Percentiles rank a stretch among this genome's conserved stretches.
Evolutionary conservation across 2,888 invertebrate genomes (phyloP).

Genomic region (Dyspetes luteomarginatus): DNA sequence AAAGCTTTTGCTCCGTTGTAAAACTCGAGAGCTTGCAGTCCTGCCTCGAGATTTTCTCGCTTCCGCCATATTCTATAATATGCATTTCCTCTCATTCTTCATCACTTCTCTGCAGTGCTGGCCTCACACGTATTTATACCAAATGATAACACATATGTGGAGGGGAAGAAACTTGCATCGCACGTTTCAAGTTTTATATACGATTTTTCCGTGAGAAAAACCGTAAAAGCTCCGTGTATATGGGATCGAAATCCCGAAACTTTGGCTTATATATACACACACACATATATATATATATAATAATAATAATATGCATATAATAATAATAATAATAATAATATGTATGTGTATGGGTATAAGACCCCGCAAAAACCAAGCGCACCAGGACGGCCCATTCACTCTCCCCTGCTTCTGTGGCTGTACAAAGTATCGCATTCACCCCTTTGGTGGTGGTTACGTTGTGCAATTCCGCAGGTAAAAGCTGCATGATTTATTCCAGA

Average conservation of each 20-base stretch:
- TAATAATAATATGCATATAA: too few species aligned
- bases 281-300: conserved; percentile 7
- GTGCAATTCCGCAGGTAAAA: conserved; percentile 59
- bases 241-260: conserved; percentile 49
- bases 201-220: neutral
- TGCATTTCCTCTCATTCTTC: neutral
- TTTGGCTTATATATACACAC: neutral
- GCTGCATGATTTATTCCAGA: conserved; percentile 68
- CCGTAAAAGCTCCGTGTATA: too few species aligned
- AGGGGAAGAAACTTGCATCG: neutral
- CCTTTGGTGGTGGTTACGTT: conserved; percentile 20
- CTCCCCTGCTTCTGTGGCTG: neutral
- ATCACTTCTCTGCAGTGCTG: neutral
- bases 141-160: neutral
- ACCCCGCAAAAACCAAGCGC: conserved; percentile 43
- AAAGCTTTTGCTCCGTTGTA: conserved; percentile 28
- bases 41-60: conserved; percentile 15
- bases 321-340: too few species aligned
- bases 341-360: too few species aligned
- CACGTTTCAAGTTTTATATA: neutral
- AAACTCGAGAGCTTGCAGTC: neutral
- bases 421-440: conserved; percentile 8
- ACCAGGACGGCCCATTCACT: neutral
- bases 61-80: neutral
- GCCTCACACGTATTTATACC: neutral